These are phyloP conservation scores for Ormyrus rosae DNA, from an alignment of 2,888 invertebrate genomes.

Conservation along the genomic window DNA sequence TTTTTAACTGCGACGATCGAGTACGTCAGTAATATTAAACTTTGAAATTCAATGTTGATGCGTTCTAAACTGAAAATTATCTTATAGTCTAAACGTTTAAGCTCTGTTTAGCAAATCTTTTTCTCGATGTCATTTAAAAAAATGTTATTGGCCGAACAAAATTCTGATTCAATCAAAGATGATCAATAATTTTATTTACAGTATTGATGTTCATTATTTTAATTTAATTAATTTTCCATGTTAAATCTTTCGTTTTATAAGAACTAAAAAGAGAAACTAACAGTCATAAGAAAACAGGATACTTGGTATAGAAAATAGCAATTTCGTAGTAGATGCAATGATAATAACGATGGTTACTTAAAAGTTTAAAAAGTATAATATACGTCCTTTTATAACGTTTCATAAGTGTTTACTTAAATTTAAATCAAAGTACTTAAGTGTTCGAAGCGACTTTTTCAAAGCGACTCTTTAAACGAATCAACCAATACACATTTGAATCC, in stretches of 20 bases:
- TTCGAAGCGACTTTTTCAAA: neutral
- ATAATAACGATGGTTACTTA: constrained; percentile 2
- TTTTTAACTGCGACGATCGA: no score
- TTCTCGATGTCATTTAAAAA: no score
- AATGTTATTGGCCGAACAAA: no score
- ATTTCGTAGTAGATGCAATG: no score
- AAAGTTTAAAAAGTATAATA: constrained; percentile 28
- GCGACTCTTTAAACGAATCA: no score
- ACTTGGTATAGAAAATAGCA: neutral
- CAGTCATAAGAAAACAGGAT: neutral
- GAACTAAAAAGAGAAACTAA: no score
- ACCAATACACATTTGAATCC: no score
- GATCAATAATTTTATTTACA: neutral
- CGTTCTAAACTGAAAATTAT: neutral
- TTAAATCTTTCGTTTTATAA: no score
- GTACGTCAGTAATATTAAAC: neutral
- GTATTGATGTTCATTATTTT: neutral
- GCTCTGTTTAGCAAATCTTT: no score
- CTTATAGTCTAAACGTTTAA: neutral
- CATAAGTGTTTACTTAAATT: constrained; percentile 40
- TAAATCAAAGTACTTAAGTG: constrained; percentile 17
- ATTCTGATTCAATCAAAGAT: no score
- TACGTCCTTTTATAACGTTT: constrained; percentile 39
- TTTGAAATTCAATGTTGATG: neutral
- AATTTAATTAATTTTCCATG: neutral